phyloP scores from a whole-genome alignment of 2,113 vertebrate species.

The Thamnophis sirtalis region DNA sequence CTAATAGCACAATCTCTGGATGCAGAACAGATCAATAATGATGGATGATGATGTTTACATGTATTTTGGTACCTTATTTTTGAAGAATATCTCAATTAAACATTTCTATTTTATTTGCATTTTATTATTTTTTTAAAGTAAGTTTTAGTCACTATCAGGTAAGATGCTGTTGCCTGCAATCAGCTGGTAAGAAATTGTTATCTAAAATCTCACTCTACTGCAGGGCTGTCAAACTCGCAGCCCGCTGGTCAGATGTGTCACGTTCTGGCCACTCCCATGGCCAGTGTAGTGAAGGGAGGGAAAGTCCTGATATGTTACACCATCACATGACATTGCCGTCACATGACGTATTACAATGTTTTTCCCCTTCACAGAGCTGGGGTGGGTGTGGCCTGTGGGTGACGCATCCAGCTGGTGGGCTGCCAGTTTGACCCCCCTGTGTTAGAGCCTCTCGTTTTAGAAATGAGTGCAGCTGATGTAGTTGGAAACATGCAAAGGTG shows the following conservation, averaged over 20 bases:
- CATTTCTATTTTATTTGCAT: neutral
- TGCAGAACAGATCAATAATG: neutral
- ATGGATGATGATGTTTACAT: neutral
- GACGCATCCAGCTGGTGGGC: no score
- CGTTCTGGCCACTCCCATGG: no score
- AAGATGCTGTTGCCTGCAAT: neutral
- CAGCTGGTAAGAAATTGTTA: neutral
- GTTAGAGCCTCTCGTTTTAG: neutral
- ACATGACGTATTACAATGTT: no score
- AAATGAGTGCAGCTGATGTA: neutral
- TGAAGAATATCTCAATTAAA: neutral
- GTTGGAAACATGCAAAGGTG: neutral
- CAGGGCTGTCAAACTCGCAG: no score
- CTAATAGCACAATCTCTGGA: slow-evolving; percentile 12
- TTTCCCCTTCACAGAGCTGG: no score
- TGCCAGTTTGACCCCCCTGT: no score
- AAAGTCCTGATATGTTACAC: no score
- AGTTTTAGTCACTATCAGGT: neutral
- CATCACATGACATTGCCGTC: no score
- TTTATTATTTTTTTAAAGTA: neutral
- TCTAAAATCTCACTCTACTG: neutral
- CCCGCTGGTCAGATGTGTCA: no score
- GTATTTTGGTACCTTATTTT: neutral
- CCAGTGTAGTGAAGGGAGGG: no score
- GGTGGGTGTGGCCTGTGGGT: no score